Base-by-base conservation (phyloP, 2,888 invertebrate genomes). In the Hesperia comma region DNA sequence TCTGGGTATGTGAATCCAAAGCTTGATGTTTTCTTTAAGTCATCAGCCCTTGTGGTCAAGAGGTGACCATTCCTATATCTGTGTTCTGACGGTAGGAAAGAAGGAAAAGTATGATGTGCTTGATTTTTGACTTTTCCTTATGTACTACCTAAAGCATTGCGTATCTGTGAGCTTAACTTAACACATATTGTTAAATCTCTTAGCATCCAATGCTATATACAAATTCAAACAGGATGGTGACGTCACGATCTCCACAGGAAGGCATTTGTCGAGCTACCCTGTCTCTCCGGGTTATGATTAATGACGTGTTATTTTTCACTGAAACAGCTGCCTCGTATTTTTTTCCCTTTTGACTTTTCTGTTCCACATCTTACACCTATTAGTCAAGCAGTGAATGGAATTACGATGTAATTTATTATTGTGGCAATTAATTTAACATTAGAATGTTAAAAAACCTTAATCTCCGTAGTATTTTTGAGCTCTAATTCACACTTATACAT, bases 271-370 rank as follows among this genome's bases (percentile, higher is more conserved):
- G 87, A 83, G 76, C 80, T 77, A 79, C 81, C 84, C 81, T 83
- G 85, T 84, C 87, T 88, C 86, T 86, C 88, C 84, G 79, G 83
- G 83, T 80, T 86, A 87, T 90, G 90, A 90, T 90, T 88, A 90
- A 90, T 89, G 89, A 84, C 80, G 83, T 80, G 86, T 86, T 90
- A 90, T 90, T 90, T 90, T 90, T 90, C 89, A 90, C 83, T 85
- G 87, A 83, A 88, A 86, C 88, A 89, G 88, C 88, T 89, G 88
- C 85, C 79, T 80, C 86, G 85, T 86, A 86, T 90, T 90, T 90
- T 87, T 89, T 79, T 66, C 61, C 19, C 55, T 61, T 67, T 61
- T 53, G 55, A 61, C 46, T 62, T 51, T 43, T 53, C 86, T 84
- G 86, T 85, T 81, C 84, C 85, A 81, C 85, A 84, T 84, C 84